Base-by-base conservation (phyloP, 2,888 invertebrate genomes). In the Desoria tigrina region DNA sequence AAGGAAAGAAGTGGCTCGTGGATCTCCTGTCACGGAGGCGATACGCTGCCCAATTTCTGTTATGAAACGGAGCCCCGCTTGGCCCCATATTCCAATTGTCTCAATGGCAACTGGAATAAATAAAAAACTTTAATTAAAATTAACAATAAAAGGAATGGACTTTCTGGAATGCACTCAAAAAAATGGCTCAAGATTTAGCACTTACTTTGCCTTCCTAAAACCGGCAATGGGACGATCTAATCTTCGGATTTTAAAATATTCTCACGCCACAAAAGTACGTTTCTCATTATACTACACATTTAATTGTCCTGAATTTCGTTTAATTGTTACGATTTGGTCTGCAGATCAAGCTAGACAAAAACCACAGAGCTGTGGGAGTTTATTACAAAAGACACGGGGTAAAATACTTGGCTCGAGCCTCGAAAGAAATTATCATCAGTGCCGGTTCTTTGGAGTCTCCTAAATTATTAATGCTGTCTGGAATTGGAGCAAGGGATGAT, bases 131-230 rank as follows among this genome's bases (percentile, higher is more conserved):
- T 49, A 23, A 6, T 18, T n/a, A n/a, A 16, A n/a, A n/a, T 32
- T 4, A 7, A 32, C 11, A 4, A 7, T 4, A 11, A 7, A 4
- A 71, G 72, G 73, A 24, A 69, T 74, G 24, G 66, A 65, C 16
- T 32, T 42, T 1, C n/a, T 69, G 14, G 75, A 75, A 59, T 65
- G 63, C 1, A 68, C 71, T 0, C 69, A 71, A 57, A 72, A 66
- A 24, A 68, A 70, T 26, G 73, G 73, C 2, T 42, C 65, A 37
- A 61, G 76, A 21, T 54, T 26, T 51, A 69, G 68, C 14, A 72
- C 74, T 11, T 73, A 57, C 54, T 9, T 66, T 3, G 71, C 73
- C 21, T 74, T 76, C 54, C 7, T 76, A 16, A 66, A 71, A 56
- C 56, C 69, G 14, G 65, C 72, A 56, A 24, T 63, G 32, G 1